Conservation (phyloP, 35 echinoderm and acorn worm genomes). For the Chiridota heheva region DNA sequence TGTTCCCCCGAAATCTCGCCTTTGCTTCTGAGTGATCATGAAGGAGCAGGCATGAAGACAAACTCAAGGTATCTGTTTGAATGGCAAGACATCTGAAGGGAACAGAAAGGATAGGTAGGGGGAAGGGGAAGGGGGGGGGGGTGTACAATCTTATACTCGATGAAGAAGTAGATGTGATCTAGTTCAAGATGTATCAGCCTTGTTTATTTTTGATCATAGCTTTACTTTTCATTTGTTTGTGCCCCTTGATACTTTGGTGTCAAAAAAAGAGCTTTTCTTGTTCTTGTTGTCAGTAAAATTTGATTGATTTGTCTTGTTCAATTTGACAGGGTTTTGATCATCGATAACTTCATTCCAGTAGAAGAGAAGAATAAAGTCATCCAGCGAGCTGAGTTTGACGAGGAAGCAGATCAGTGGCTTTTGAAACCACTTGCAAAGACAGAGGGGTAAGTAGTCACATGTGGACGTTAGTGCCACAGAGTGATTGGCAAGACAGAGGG, state of each 20-base stretch:
- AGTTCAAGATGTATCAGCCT: no score
- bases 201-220: no score
- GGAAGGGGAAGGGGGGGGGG: neutral
- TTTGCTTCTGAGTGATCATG: no score
- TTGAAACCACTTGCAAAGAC: constrained; percentile 79
- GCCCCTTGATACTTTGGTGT: neutral
- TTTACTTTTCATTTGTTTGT: no score
- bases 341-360: constrained; percentile 92
- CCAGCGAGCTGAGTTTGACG: constrained; percentile 78
- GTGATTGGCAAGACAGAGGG: no score
- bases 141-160: neutral
- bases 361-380: constrained; percentile 92
- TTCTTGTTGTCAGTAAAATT: no score
- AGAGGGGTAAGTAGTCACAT: constrained; percentile 63
- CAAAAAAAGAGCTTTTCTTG: neutral
- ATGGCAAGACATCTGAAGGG: no score
- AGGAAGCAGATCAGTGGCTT: constrained; percentile 78
- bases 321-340: constrained; percentile 70
- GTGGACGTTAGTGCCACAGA: no score
- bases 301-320: neutral
- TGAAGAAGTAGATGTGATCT: no score
- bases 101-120: neutral
- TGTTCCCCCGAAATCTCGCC: no score
- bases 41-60: no score
- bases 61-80: no score